Base-by-base conservation (phyloP, 2,797 vertebrate species). In the Borostomias antarcticus region DNA sequence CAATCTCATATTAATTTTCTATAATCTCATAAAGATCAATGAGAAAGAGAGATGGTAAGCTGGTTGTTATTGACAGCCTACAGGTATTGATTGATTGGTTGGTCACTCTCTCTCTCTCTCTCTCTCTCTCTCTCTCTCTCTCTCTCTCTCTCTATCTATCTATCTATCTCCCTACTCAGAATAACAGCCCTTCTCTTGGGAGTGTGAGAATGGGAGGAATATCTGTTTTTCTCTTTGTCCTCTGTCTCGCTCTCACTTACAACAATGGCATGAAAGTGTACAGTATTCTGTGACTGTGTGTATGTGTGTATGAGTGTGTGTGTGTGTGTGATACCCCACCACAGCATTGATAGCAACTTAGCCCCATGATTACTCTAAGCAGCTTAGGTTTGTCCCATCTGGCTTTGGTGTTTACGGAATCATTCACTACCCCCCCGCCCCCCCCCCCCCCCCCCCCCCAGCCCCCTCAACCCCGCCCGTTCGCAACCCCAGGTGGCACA, bases 361-460 rank as follows among this genome's bases (percentile, higher is more conserved):
- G 86, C 83, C 85, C 78, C 90, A 68, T 91, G 89, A 93, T 93
- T 92, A 90, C 90, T 91, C 88, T 93, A 93, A 93, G 90, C 90
- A 86, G 90, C 91, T 93, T 93, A 93, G 89, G 79, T 85, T 81
- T 80, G 82, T 85, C 91, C 91, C 92, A 93, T 93, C 92, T 93
- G 92, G 90, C 89, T 91, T 71, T 86, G 84, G 86, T 90, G 92
- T 91, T 91, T 89, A 88, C 81, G 43, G 79, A 86, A 84, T 89
- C 88, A 88, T 83, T 85, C 82, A 73, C 37, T 13, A 33, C 57
- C 64, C 52, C 23, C 43, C 33, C 52, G 37, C 11, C 50, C 10
- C 35, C 66, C 11, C 45, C 40, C 3, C 51, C 29, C 10, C 15
- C 60, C 15, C 64, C 23, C 62, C 29, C 19, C 29, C n/a, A 4